These are phyloP conservation scores for Neuroterus valhalla DNA, from an alignment of 1,140 invertebrate genomes.

Conservation along the genomic window DNA sequence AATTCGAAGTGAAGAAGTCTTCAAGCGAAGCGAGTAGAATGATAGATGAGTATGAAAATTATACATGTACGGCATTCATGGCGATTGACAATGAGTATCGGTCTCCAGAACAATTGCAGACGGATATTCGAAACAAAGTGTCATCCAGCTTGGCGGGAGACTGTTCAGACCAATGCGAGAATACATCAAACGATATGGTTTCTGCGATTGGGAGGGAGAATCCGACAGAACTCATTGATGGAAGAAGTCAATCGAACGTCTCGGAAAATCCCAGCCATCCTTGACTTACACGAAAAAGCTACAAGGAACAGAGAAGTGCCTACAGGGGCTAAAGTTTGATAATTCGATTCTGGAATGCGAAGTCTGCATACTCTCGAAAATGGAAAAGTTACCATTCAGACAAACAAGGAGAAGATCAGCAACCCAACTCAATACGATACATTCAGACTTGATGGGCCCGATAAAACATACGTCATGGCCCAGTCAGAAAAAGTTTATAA, in stretches of 20 bases:
- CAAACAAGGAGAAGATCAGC: no score
- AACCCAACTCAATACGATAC: slow-evolving; percentile 32
- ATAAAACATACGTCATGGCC: slow-evolving; percentile 38
- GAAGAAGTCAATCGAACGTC: slow-evolving; percentile 35
- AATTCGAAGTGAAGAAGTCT: no score
- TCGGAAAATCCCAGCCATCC: neutral
- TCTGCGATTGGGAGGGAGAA: slow-evolving; percentile 46
- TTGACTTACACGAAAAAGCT: no score
- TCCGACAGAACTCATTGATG: slow-evolving; percentile 43
- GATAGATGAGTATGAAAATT: neutral
- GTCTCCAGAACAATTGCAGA: slow-evolving; percentile 40
- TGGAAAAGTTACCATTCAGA: no score
- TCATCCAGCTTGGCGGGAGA: slow-evolving; percentile 33
- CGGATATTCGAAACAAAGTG: neutral
- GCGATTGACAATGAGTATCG: slow-evolving; percentile 30
- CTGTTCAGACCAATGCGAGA: neutral
- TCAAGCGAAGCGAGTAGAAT: no score
- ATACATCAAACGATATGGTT: neutral
- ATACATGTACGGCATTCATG: slow-evolving; percentile 23
- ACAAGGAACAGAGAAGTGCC: no score
- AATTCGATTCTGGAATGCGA: no score
- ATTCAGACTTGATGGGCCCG: slow-evolving; percentile 41
- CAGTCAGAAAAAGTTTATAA: no score
- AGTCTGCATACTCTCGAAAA: no score
- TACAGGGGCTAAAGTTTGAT: no score